phyloP scores from a whole-genome alignment of 35 echinoderm and acorn worm species.

The Ophioderma brevispina region DNA sequence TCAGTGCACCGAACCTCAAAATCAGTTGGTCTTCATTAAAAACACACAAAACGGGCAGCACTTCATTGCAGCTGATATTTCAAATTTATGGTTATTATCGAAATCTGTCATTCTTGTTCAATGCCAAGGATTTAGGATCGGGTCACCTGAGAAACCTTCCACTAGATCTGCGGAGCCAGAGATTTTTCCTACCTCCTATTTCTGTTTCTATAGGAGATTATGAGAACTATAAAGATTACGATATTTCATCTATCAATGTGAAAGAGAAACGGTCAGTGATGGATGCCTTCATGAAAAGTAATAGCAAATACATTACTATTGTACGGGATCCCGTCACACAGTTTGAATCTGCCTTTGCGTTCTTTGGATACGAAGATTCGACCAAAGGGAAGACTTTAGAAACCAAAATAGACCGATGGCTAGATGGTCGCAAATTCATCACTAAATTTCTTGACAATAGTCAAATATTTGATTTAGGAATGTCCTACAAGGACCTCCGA shows the following conservation, averaged over 20 bases:
- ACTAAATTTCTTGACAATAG: too few species aligned
- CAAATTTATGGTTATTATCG: background rate
- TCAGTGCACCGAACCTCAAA: too few species aligned
- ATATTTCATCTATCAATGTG: background rate
- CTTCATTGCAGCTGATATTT: background rate
- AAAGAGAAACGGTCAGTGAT: background rate
- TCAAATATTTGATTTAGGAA: too few species aligned
- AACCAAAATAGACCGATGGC: too few species aligned
- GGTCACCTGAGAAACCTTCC: background rate
- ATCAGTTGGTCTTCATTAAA: background rate
- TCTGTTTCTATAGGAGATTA: background rate
- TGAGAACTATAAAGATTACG: background rate
- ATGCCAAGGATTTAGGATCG: background rate
- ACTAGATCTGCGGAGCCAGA: background rate
- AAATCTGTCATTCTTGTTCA: background rate
- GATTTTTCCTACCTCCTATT: background rate
- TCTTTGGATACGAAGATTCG: background rate
- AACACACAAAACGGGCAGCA: background rate
- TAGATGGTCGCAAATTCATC: too few species aligned
- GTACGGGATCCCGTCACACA: background rate
- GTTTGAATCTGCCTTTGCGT: background rate
- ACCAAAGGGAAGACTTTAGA: too few species aligned
- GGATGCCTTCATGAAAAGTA: background rate
- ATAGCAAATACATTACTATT: background rate
- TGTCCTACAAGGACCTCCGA: too few species aligned